A percentile compares a stretch with the other conserved stretches of the same genome.
Conservation (phyloP, 2,113 vertebrate genomes). For the Mungos mungo region DNA sequence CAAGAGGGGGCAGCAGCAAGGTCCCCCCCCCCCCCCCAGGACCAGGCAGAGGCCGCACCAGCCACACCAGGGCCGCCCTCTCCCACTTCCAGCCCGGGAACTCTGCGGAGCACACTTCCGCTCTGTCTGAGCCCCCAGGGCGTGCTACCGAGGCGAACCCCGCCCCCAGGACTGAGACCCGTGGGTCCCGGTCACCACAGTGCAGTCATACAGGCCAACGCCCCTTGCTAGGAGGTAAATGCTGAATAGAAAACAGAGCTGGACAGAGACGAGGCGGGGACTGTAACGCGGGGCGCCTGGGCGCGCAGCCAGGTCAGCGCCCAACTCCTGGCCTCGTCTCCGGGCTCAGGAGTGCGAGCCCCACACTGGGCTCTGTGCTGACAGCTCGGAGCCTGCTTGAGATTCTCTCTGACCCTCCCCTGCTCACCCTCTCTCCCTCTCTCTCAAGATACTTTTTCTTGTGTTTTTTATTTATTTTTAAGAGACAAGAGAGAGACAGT, state of each 20-base stretch:
- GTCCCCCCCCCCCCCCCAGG: no score
- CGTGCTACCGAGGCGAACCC: not conserved
- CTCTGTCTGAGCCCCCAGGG: not conserved
- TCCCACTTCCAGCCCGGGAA: not conserved
- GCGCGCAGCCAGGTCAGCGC: no score
- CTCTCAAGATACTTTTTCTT: no score
- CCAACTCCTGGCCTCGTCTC: no score
- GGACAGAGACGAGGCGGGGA: not conserved
- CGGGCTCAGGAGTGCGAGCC: no score
- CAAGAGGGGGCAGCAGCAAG: not conserved
- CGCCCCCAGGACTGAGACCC: not conserved
- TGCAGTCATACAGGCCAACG: not conserved
- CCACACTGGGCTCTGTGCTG: no score
- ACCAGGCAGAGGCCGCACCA: no score
- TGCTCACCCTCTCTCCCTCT: no score
- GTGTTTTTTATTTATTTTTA: no score
- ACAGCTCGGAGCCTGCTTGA: no score
- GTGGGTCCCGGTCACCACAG: not conserved
- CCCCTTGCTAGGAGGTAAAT: not conserved
- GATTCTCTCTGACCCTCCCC: no score
- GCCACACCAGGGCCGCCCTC: not conserved
- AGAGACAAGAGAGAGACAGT: no score
- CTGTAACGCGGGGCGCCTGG: not conserved
- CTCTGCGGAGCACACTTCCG: not conserved
- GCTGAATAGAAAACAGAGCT: not conserved